Evolutionary conservation across 2,888 invertebrate genomes (phyloP).

Genomic region (Euproctis similis): DNA sequence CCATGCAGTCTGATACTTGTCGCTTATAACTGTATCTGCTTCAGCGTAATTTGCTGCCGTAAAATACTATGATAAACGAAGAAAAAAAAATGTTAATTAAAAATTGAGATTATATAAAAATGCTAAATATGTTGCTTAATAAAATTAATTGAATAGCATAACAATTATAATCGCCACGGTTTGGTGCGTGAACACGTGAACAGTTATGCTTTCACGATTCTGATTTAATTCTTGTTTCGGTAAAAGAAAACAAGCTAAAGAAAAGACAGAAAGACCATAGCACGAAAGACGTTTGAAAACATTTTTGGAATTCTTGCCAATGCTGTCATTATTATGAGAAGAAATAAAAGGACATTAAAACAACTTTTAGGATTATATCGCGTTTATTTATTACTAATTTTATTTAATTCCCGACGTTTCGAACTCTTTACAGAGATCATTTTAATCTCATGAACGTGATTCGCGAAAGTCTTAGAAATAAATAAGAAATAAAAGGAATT

Average conservation of each 20-base stretch:
- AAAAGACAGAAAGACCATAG: constrained; percentile 11
- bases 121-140: constrained; percentile 1
- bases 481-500: no score
- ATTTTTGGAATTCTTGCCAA: constrained; percentile 26
- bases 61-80: no score
- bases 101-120: neutral
- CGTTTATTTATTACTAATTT: no score
- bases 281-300: constrained; percentile 24
- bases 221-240: constrained; percentile 36
- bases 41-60: no score
- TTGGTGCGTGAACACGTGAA: constrained; percentile 8
- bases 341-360: neutral
- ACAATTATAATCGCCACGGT: constrained; percentile 5
- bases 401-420: no score
- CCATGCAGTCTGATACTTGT: no score
- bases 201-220: constrained; percentile 34
- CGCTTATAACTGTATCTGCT: no score
- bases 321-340: constrained; percentile 1
- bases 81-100: no score
- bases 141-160: constrained; percentile 4
- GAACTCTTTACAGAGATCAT: no score
- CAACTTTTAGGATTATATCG: no score
- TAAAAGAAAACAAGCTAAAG: constrained; percentile 23
- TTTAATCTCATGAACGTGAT: no score
- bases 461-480: no score